Evolutionary conservation across 2,797 vertebrate species (phyloP).

Genomic region (Nyctibius grandis): DNA sequence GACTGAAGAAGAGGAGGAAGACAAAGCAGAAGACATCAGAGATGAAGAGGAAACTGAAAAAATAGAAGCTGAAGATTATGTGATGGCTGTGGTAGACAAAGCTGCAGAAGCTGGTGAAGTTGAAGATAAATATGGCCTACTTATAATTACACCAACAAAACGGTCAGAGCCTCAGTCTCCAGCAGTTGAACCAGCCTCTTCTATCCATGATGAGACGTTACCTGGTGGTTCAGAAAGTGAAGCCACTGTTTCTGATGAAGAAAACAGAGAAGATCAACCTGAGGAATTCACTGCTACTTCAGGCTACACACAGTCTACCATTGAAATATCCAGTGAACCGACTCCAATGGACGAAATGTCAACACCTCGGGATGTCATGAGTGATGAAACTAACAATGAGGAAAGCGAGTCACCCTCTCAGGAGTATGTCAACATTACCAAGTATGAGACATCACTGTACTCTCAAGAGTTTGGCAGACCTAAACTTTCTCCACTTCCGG

Average conservation of each 20-base stretch:
- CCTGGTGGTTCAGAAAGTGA: slow-evolving; percentile 86
- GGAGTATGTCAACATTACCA: slow-evolving; percentile 80
- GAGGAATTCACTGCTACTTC: slow-evolving; percentile 90
- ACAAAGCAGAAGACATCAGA: slow-evolving; percentile 69
- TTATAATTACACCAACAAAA: slow-evolving; percentile 74
- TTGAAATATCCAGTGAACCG: slow-evolving; percentile 92
- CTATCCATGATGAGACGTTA: slow-evolving; percentile 85
- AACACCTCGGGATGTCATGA: slow-evolving; percentile 89
- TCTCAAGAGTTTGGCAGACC: slow-evolving; percentile 78
- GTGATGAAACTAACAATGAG: slow-evolving; percentile 89
- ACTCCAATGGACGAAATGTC: slow-evolving; percentile 95
- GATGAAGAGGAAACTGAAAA: slow-evolving; percentile 70
- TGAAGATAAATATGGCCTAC: slow-evolving; percentile 70
- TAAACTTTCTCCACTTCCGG: slow-evolving; percentile 77
- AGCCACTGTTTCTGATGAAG: slow-evolving; percentile 88
- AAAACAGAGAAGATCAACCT: slow-evolving; percentile 85
- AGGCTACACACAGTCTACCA: slow-evolving; percentile 88
- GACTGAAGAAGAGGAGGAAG: slow-evolving; percentile 74
- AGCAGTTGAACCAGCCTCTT: slow-evolving; percentile 75
- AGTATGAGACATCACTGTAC: slow-evolving; percentile 75
- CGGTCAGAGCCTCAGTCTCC: slow-evolving; percentile 82
- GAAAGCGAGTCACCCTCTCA: slow-evolving; percentile 88
- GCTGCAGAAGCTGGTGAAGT: slow-evolving; percentile 63
- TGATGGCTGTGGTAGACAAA: slow-evolving; percentile 76
- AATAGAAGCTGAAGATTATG: slow-evolving; percentile 66